Evolutionary conservation across 2,888 invertebrate genomes (phyloP).

Genomic region (Agonopterix subpropinquella): DNA sequence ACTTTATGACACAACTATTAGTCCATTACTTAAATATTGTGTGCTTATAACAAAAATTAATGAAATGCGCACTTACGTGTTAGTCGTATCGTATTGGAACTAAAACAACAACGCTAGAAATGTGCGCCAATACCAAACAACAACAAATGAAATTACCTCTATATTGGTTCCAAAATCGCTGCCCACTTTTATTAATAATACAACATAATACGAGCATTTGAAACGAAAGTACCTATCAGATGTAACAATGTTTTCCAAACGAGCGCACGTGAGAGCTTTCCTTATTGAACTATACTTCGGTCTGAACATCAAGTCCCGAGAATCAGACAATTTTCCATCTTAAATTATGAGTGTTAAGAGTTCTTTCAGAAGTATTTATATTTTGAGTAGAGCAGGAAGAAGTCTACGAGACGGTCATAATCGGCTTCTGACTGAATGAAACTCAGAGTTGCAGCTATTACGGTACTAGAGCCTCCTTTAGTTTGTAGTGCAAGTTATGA

Average conservation of each 20-base stretch:
- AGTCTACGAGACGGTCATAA: conserved; percentile 28
- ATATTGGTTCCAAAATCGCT: not conserved
- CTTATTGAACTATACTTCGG: not conserved
- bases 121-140: no score
- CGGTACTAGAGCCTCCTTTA: conserved; percentile 13
- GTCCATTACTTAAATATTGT: no score
- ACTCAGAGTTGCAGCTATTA: conserved; percentile 12
- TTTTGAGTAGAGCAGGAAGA: conserved; percentile 6
- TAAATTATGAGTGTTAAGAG: no score
- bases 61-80: no score
- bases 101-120: no score
- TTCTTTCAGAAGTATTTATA: no score
- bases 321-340: no score
- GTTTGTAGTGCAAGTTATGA: conserved; percentile 16
- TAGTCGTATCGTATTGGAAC: no score
- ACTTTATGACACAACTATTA: no score
- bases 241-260: conserved; percentile 22
- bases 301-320: not conserved
- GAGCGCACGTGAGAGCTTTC: conserved; percentile 26
- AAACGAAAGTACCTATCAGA: conserved; percentile 1
- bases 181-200: not conserved
- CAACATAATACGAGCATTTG: not conserved
- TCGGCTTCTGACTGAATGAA: conserved; percentile 38
- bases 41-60: no score
- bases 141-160: no score